Conservation (phyloP, 2,113 vertebrate genomes). For the Corythaeola cristata region DNA sequence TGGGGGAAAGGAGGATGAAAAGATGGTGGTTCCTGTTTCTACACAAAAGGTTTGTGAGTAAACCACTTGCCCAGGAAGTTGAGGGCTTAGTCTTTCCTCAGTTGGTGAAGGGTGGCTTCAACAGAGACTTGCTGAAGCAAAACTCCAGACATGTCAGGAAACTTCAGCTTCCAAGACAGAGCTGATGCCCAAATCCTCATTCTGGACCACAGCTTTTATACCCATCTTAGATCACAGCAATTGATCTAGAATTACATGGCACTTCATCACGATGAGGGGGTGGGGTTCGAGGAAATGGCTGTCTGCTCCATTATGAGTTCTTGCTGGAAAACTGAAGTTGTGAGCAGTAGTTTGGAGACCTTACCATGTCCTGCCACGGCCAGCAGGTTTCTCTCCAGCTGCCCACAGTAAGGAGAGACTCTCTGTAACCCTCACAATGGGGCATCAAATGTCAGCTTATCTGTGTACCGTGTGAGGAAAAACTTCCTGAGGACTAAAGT, state of each 20-base stretch:
- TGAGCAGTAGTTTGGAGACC: not conserved
- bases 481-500: not conserved
- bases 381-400: not conserved
- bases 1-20: accelerated
- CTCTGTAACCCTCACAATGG: accelerated
- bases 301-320: accelerated
- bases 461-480: accelerated
- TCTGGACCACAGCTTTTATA: not conserved
- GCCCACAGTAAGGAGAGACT: not conserved
- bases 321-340: not conserved
- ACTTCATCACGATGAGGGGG: not conserved
- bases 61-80: not conserved
- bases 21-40: not conserved
- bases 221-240: not conserved
- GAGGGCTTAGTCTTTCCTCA: not conserved
- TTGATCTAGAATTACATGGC: not conserved
- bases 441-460: not conserved
- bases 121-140: not conserved
- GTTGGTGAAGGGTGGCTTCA: not conserved
- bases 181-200: not conserved
- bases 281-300: accelerated
- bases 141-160: not conserved
- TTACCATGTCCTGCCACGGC: accelerated
- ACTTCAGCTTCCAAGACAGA: not conserved
- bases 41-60: accelerated